A percentile compares a stretch with the other conserved stretches of the same genome.
Evolutionary conservation across 2,797 vertebrate species (phyloP).

Genomic region (Pantherophis alleghaniensis): DNA sequence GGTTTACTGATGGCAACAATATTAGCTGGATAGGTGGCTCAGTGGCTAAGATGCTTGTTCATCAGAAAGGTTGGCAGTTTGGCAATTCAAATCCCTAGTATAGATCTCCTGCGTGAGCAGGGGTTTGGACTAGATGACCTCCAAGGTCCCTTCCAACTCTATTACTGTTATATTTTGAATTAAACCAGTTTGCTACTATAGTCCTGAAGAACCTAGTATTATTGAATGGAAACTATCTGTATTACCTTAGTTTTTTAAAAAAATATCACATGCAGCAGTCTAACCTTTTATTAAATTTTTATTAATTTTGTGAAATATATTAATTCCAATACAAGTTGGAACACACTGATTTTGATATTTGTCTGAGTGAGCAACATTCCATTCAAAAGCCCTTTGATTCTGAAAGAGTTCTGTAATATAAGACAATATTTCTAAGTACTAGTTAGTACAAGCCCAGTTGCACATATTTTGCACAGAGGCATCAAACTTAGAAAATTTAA

Average conservation of each 20-base stretch:
- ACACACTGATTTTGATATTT: slow-evolving; percentile 22
- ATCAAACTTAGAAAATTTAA: background rate
- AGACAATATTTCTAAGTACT: background rate
- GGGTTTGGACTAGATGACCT: no score
- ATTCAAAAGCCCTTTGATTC: background rate
- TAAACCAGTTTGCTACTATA: background rate
- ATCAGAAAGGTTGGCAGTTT: no score
- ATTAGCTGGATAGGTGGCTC: background rate
- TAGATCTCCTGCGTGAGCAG: no score
- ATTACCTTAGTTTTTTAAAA: background rate
- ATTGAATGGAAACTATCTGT: background rate
- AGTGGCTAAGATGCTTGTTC: no score
- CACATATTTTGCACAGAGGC: background rate
- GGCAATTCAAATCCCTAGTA: no score
- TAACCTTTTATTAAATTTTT: background rate
- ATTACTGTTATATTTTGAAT: background rate
- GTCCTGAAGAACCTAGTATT: background rate
- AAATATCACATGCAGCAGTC: background rate
- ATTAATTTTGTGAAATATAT: slow-evolving; percentile 4
- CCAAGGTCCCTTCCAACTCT: no score
- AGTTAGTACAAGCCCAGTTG: background rate
- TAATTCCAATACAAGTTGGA: slow-evolving; percentile 20
- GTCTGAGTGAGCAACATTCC: background rate
- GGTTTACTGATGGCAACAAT: background rate
- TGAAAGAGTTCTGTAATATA: background rate